Evolutionary conservation across 2,797 vertebrate genomes (phyloP), one percentile per base, ranked within the genome.

Genomic region (Acropternis orthonyx): DNA sequence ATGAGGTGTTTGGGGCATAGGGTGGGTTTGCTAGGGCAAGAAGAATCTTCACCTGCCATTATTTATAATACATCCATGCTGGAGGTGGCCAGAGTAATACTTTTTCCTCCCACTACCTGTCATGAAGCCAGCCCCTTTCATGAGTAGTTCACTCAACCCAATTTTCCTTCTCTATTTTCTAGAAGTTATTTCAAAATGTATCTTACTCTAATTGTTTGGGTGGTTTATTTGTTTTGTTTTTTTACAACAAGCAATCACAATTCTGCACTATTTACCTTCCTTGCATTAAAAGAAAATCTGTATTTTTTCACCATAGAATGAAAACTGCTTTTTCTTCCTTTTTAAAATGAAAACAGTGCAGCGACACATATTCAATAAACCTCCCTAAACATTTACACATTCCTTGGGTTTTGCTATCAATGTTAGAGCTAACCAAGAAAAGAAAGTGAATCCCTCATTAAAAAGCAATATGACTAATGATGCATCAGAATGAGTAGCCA

Each of bases 401-500:
- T 95, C 89, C 26, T 30, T 49, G 89, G 68, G 87, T 78, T 96
- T 94, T 69, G 90, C 92, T 77, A 92, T 90, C 82, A 73, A 41
- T 68, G 75, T 87, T 79, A 75, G 59, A 92, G 73, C 87, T 96
- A 93, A 77, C 79, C 83, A 69, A 22, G 78, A 92, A 76, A 71
- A 93, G 85, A 74, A 93, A 28, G 66, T n/a, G 62, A 97, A 77
- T 74, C 88, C 62, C 95, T 97, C 96, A 96, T 96, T 96, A 97
- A 96, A 95, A 92, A 83, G 89, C 95, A 73, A 65, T 69, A 95
- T 69, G 93, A 84, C 95, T 95, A 98, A 97, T 86, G 96, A 94
- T 74, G 88, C 94, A 62, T 92, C 90, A 56, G 90, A 97, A 96
- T 84, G 94, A 97, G 88, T 80, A 76, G 79, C 94, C 82, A 68